Evolutionary conservation across 2,113 vertebrate genomes (phyloP).

Genomic region (Notothenia coriiceps): DNA sequence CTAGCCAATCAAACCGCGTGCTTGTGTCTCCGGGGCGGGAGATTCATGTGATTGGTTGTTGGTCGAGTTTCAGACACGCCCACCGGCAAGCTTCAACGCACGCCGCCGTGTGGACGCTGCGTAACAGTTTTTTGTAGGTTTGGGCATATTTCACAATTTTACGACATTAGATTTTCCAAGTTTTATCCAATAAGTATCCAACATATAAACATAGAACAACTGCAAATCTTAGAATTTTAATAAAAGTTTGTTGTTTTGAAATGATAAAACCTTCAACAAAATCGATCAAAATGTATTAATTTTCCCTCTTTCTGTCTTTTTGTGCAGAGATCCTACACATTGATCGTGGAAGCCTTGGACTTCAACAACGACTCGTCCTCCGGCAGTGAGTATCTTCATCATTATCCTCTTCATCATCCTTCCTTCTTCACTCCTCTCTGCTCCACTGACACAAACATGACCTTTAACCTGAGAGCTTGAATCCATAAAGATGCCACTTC

Average conservation of each 20-base stretch:
- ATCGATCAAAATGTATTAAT: background rate
- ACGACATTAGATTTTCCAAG: too few species aligned
- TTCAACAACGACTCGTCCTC: slow-evolving; percentile 89
- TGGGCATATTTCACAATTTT: background rate
- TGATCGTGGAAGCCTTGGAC: slow-evolving; percentile 94
- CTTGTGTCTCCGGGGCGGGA: too few species aligned
- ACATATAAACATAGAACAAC: background rate
- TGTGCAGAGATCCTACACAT: slow-evolving; percentile 90
- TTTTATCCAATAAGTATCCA: background rate
- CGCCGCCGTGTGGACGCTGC: too few species aligned
- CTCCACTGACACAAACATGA: background rate
- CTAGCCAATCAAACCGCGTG: too few species aligned
- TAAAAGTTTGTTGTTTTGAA: background rate
- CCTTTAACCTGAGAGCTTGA: slow-evolving; percentile 4
- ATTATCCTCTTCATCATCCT: background rate
- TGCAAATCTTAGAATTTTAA: too few species aligned
- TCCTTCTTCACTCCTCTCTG: background rate
- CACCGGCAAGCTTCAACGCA: too few species aligned
- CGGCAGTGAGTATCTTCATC: slow-evolving; percentile 86
- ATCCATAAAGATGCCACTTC: background rate
- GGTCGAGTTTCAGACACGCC: too few species aligned
- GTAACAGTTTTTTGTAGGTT: background rate
- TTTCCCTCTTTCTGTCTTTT: slow-evolving; percentile 1
- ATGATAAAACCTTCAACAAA: too few species aligned
- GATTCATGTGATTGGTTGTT: too few species aligned